Base-by-base conservation (phyloP, 2,888 invertebrate species). In the Myopa testacea region DNA sequence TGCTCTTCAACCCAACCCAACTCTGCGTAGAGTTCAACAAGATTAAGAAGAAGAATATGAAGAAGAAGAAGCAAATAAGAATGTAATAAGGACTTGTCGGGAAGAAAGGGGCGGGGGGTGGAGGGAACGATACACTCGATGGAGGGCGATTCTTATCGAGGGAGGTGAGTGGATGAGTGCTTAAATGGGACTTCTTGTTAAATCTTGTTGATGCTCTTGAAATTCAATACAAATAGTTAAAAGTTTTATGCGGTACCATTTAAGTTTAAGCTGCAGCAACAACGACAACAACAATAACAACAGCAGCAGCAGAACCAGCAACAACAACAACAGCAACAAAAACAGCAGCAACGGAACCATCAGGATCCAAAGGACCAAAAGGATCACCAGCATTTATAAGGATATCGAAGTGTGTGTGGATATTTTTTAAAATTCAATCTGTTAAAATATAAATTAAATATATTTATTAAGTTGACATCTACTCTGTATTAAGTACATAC, bases 161-260 rank as follows among this genome's bases (percentile, higher is more conserved):
- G 82, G 83, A 86, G 5, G 1, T 5, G 16, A 58, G 16, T 58
- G 19, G 19, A 58, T 1, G 12, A 40, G 72, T 37, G 14, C 37
- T 34, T 55, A 37, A 52, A 60, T 38, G 38, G 37, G 60, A 72
- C 38, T 72, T 72, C 37, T 52, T 45, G 62, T 38, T 12, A 58
- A 58, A 55, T 72, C 60, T 55, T 72, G 45, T 34, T 37, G 52
- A 38, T 67, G 75, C 75, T 75, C 75, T 67, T 68, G 75, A 75
- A 67, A 75, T 75, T 67, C 75, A 75, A 75, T 75, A 75, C 68
- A 75, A 68, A 75, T 75, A 50, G 67, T 68, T 75, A 75, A 67
- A 67, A 75, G 67, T 67, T 75, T 75, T 68, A 38, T 67, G 55
- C 55, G 68, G 38, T 38, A 37, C 38, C 38, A 38, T 14, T 34